Evolutionary conservation across 1,140 invertebrate genomes (phyloP).

Genomic region (Penaeus japonicus): DNA sequence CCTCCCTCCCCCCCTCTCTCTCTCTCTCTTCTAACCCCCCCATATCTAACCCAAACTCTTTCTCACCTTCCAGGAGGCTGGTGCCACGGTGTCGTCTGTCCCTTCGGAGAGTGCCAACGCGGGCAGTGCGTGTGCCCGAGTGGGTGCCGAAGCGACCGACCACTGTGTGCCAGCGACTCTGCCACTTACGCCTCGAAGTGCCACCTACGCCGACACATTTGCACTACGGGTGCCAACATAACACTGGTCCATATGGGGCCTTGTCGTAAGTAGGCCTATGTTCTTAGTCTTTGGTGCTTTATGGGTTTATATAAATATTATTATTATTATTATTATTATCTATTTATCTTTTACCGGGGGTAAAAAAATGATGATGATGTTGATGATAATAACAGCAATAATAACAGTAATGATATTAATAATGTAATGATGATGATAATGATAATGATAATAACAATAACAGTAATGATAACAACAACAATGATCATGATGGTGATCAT

Average conservation of each 20-base stretch:
- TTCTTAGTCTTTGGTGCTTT: conserved; percentile 44
- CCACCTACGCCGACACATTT: conserved; percentile 64
- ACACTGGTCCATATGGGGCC: conserved; percentile 64
- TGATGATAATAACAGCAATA: too few relatives aligned
- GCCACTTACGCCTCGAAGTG: conserved; percentile 66
- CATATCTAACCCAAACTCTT: neutral
- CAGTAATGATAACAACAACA: too few relatives aligned
- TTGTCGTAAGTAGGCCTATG: conserved; percentile 63
- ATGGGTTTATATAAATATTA: neutral
- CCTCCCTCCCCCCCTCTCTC: too few relatives aligned
- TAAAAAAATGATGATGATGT: too few relatives aligned
- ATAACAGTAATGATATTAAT: too few relatives aligned
- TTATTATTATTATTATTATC: too few relatives aligned
- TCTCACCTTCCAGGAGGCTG: conserved; percentile 7
- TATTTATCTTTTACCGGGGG: too few relatives aligned
- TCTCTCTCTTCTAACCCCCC: too few relatives aligned
- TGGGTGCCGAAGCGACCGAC: conserved; percentile 41
- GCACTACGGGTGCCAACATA: conserved; percentile 63
- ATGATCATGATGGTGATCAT: too few relatives aligned
- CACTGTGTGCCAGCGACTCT: conserved; percentile 67
- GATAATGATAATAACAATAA: too few relatives aligned
- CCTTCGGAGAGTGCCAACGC: conserved; percentile 43
- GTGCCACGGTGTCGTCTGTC: conserved; percentile 48
- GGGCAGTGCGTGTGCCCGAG: conserved; percentile 42
- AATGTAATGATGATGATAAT: too few relatives aligned